A percentile compares a stretch with the other conserved stretches of the same genome.
phyloP scores from a whole-genome alignment of 2,888 invertebrate species.

The Tolmerus cingulatus region DNA sequence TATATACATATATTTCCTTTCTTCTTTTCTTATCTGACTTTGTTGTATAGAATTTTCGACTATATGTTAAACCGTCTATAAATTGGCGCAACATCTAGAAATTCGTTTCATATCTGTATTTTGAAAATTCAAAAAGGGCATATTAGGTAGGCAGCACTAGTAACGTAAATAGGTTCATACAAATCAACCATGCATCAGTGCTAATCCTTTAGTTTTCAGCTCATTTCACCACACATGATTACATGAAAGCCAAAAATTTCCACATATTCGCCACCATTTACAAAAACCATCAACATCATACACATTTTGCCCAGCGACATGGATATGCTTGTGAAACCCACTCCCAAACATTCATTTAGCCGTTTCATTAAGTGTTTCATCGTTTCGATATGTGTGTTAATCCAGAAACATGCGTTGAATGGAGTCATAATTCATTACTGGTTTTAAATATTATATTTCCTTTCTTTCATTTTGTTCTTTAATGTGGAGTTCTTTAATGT shows the following conservation, averaged over 20 bases:
- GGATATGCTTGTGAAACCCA: conserved; percentile 4
- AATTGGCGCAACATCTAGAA: neutral
- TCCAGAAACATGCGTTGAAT: conserved; percentile 24
- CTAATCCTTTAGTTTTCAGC: neutral
- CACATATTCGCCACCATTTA: neutral
- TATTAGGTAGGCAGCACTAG: neutral
- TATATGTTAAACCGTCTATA: neutral
- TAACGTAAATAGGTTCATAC: neutral
- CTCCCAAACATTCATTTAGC: neutral
- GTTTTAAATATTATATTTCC: conserved; percentile 29
- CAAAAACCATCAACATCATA: neutral
- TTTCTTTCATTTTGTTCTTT: conserved; percentile 24
- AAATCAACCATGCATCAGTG: neutral
- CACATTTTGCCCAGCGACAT: neutral
- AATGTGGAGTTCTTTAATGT: conserved; percentile 28
- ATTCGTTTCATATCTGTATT: neutral
- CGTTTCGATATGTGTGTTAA: neutral
- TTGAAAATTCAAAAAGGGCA: neutral
- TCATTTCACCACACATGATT: neutral
- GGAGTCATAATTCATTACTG: conserved; percentile 22
- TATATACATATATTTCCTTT: neutral
- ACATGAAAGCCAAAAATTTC: neutral
- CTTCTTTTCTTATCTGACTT: neutral
- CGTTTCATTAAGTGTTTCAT: conserved; percentile 18
- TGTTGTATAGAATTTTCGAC: neutral